A percentile compares a stretch with the other conserved stretches of the same genome.
Evolutionary conservation across 2,113 vertebrate genomes (phyloP).

Genomic region (Calyptommatus sinebrachiatus): DNA sequence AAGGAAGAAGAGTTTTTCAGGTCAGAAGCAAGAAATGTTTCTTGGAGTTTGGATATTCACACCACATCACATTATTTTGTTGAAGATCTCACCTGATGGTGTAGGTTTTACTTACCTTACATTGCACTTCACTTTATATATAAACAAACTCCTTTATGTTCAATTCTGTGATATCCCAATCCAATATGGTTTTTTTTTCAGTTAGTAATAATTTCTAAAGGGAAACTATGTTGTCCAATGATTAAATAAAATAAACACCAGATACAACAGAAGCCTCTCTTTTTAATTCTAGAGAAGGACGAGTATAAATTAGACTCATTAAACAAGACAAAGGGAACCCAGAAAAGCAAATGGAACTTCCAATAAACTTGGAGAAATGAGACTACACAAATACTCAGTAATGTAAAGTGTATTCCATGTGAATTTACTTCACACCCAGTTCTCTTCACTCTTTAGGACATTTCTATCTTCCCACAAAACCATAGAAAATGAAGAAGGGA

Average conservation of each 20-base stretch:
- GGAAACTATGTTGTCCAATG: neutral
- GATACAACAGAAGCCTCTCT: constrained; percentile 1
- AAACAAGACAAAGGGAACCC: neutral
- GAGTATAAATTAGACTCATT: neutral
- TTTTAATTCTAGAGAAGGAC: accelerated
- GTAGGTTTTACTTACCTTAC: neutral
- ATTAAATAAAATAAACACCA: constrained; percentile 15
- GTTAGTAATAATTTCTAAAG: constrained; percentile 13
- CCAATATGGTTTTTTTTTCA: constrained; percentile 12
- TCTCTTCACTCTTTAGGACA: neutral
- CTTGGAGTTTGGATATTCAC: too few relatives aligned
- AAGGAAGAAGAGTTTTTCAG: too few relatives aligned
- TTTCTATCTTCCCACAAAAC: neutral
- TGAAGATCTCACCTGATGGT: neutral
- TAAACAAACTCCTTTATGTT: neutral
- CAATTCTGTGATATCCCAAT: neutral
- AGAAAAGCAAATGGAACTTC: neutral
- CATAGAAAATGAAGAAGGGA: neutral
- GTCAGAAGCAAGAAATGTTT: too few relatives aligned
- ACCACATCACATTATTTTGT: too few relatives aligned
- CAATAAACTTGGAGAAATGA: neutral
- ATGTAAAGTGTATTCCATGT: neutral
- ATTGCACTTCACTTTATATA: neutral
- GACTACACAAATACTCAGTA: neutral
- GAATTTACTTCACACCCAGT: neutral